These are phyloP conservation scores for Ooceraea biroi DNA, from an alignment of 1,140 invertebrate genomes.

Conservation along the genomic window DNA sequence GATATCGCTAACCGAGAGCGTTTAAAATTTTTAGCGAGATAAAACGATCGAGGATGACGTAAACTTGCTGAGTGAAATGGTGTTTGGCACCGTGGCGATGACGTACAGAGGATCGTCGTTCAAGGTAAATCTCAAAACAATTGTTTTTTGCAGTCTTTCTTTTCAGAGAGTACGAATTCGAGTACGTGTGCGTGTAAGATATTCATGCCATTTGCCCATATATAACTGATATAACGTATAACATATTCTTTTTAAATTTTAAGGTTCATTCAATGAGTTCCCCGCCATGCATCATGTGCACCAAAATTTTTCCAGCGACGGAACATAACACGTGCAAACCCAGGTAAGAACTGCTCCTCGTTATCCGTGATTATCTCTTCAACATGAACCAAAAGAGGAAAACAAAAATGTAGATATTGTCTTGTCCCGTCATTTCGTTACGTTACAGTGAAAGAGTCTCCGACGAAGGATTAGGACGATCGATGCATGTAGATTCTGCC, in stretches of 20 bases:
- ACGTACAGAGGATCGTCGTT: conserved; percentile 93
- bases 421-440: conserved; percentile 41
- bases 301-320: conserved; percentile 90
- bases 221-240: not conserved
- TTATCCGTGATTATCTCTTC: conserved; percentile 37
- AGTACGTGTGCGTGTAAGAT: too few relatives aligned
- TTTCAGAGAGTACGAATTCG: too few relatives aligned
- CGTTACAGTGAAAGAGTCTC: conserved; percentile 78
- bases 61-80: conserved; percentile 93
- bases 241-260: conserved; percentile 24
- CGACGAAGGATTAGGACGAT: conserved; percentile 77
- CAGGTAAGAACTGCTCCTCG: conserved; percentile 77
- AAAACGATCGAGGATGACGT: conserved; percentile 88
- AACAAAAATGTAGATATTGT: not conserved
- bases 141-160: too few relatives aligned
- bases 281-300: conserved; percentile 91
- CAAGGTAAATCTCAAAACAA: conserved; percentile 86
- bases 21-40: conserved; percentile 71
- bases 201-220: not conserved
- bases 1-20: not conserved
- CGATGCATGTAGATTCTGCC: conserved; percentile 75
- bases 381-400: too few relatives aligned
- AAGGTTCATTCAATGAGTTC: conserved; percentile 91
- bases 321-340: conserved; percentile 82
- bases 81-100: conserved; percentile 95